Conservation (phyloP, 2,797 vertebrate genomes). For the Coregonus sp. region DNA sequence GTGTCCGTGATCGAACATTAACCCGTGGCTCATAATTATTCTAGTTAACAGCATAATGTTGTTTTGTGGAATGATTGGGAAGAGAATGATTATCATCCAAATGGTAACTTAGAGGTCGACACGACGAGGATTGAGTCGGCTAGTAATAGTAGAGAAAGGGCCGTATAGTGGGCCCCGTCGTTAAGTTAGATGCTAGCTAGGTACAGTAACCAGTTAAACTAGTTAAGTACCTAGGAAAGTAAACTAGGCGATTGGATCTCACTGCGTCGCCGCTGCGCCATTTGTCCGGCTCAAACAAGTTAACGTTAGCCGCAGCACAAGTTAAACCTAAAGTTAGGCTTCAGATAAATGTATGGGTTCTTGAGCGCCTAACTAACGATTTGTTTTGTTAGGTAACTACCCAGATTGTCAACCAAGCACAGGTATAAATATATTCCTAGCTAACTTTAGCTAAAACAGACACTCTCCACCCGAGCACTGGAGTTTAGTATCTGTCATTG, state of each 20-base stretch:
- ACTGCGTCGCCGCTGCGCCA: constrained; percentile 51
- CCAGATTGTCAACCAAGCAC: too few relatives aligned
- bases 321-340: too few relatives aligned
- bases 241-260: constrained; percentile 22
- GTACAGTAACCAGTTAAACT: not conserved
- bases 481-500: too few relatives aligned
- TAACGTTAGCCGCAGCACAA: not conserved
- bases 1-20: not conserved
- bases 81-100: not conserved
- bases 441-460: too few relatives aligned
- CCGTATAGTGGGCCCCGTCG: not conserved
- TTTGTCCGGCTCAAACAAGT: constrained; percentile 7
- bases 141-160: not conserved
- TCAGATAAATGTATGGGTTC: too few relatives aligned
- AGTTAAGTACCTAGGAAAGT: not conserved
- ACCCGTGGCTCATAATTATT: not conserved
- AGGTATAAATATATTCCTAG: too few relatives aligned
- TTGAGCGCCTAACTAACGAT: too few relatives aligned
- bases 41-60: not conserved
- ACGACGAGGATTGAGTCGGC: not conserved
- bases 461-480: too few relatives aligned
- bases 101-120: not conserved
- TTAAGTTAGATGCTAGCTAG: not conserved
- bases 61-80: not conserved
- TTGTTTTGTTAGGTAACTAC: too few relatives aligned